Conservation (phyloP, 2,888 invertebrate species). For the Autographa pulchrina region DNA sequence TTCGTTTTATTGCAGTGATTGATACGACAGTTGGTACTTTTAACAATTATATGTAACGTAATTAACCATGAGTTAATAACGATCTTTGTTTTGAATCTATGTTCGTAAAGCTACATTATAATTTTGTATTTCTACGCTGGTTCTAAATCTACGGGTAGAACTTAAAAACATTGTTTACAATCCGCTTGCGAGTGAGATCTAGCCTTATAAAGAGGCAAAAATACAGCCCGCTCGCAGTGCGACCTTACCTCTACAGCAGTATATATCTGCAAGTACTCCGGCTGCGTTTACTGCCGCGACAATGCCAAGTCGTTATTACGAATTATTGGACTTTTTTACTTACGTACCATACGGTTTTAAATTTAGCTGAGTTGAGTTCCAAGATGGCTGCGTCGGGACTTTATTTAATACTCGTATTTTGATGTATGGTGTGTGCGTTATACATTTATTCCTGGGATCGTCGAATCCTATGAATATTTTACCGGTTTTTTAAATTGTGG, state of each 20-base stretch:
- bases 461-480: background rate
- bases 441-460: background rate
- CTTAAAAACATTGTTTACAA: no score
- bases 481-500: no score
- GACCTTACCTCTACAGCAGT: slow-evolving; percentile 25
- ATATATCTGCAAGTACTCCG: slow-evolving; percentile 47
- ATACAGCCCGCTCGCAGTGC: background rate
- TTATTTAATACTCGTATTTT: slow-evolving; percentile 4
- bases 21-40: no score
- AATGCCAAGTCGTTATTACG: slow-evolving; percentile 72
- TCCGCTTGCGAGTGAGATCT: background rate
- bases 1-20: no score
- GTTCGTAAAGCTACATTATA: no score
- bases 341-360: slow-evolving; percentile 42
- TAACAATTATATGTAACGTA: no score
- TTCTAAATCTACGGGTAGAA: no score
- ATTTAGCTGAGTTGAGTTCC: slow-evolving; percentile 26
- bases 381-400: background rate
- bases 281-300: slow-evolving; percentile 65
- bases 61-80: no score
- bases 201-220: background rate
- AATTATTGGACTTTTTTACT: slow-evolving; percentile 67
- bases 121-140: no score
- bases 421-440: background rate
- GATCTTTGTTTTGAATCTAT: no score